phyloP scores from a whole-genome alignment of 2,113 vertebrate species.

The Urocolius indicus region DNA sequence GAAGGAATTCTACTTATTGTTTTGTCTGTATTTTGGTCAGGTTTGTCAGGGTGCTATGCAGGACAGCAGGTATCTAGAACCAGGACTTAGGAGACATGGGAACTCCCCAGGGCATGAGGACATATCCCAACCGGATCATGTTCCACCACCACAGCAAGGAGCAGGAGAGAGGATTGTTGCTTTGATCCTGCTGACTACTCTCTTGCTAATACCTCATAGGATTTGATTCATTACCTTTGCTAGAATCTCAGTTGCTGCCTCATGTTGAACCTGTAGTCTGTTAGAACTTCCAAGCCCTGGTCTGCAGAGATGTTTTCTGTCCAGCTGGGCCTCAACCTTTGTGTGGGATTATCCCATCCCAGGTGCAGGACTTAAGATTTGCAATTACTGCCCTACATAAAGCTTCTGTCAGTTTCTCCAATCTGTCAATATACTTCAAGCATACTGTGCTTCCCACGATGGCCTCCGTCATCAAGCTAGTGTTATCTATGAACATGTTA shows the following conservation, averaged over 20 bases:
- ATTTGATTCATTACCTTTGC: background rate
- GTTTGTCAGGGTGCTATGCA: background rate
- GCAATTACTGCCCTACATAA: background rate
- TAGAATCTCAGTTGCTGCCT: background rate
- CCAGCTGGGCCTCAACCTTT: background rate
- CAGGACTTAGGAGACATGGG: background rate
- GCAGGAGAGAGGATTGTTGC: background rate
- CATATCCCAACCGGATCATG: rapidly evolving
- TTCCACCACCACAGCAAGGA: background rate
- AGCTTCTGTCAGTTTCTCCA: background rate
- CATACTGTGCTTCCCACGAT: background rate
- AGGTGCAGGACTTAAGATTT: background rate
- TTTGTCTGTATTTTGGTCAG: background rate
- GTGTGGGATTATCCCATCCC: background rate
- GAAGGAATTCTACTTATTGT: background rate
- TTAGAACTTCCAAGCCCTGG: background rate
- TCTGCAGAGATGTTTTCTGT: background rate
- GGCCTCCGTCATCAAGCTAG: background rate
- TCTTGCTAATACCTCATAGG: background rate
- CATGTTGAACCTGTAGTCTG: background rate
- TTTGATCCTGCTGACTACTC: background rate
- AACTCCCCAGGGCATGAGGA: background rate
- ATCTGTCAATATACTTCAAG: background rate
- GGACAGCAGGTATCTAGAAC: background rate
- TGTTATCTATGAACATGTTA: background rate